These are phyloP conservation scores for Malaclemys terrapin DNA, from an alignment of 2,113 vertebrate genomes.

Conservation along the genomic window DNA sequence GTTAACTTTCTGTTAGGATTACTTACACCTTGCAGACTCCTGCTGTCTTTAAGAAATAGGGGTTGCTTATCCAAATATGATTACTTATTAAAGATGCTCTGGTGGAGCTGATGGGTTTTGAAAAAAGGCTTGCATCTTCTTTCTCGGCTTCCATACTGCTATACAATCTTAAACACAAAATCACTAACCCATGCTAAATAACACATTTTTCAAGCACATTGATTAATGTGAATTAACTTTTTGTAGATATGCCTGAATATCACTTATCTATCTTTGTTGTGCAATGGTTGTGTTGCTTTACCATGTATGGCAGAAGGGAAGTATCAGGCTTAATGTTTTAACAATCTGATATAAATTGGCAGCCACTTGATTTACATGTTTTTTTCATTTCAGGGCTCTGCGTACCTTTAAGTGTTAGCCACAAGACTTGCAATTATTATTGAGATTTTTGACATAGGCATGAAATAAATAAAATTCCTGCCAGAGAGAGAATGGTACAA, in stretches of 20 bases:
- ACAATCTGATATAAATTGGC: neutral
- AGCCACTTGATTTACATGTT: neutral
- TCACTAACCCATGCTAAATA: constrained; percentile 45
- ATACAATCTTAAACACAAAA: constrained; percentile 52
- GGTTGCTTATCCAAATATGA: constrained; percentile 15
- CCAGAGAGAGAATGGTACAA: neutral
- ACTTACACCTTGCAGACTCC: constrained; percentile 27
- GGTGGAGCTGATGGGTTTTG: constrained; percentile 15
- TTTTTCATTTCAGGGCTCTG: neutral
- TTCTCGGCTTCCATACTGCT: constrained; percentile 43
- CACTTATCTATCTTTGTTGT: neutral
- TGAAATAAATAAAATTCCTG: neutral
- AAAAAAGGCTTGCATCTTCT: constrained; percentile 31
- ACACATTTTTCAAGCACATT: constrained; percentile 15
- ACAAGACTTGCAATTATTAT: accelerated
- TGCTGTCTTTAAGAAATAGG: constrained; percentile 42
- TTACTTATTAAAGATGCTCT: constrained; percentile 40
- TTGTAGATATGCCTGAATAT: constrained; percentile 37
- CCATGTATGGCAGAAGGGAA: neutral
- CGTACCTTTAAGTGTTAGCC: neutral
- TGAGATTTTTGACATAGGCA: neutral
- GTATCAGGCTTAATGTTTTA: neutral
- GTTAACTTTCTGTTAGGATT: constrained; percentile 16
- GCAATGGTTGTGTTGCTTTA: neutral
- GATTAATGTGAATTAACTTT: constrained; percentile 23